Percentiles rank a stretch among this genome's conserved stretches.
These are phyloP conservation scores for Ecdyonurus torrentis DNA, from an alignment of 2,888 invertebrate genomes.

Conservation along the genomic window DNA sequence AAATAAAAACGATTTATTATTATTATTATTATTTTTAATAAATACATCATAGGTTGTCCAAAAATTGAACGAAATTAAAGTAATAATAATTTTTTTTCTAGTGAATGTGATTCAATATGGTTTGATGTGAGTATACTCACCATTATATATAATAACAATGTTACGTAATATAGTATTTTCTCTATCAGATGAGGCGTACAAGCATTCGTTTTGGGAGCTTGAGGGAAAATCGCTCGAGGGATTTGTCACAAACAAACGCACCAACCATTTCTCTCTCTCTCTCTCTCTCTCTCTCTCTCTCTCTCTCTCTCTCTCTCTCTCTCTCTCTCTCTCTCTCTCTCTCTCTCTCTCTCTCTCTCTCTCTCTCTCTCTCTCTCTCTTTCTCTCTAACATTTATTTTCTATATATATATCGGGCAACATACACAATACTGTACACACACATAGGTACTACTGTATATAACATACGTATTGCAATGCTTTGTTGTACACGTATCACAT, in stretches of 20 bases:
- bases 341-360: neutral
- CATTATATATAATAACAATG: neutral
- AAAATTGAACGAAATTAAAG: too few relatives aligned
- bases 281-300: neutral
- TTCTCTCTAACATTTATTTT: too few relatives aligned
- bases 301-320: neutral
- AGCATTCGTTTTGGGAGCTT: neutral
- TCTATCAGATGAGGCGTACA: neutral
- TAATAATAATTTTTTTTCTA: too few relatives aligned
- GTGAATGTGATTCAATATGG: too few relatives aligned
- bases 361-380: too few relatives aligned
- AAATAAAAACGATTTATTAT: too few relatives aligned
- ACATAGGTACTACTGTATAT: neutral
- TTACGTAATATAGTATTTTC: neutral
- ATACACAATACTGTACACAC: neutral
- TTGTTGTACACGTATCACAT: neutral
- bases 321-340: neutral
- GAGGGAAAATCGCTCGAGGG: neutral
- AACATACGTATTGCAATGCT: neutral
- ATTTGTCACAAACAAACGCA: neutral
- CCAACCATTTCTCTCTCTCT: slow-evolving; percentile 4
- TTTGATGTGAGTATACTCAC: too few relatives aligned
- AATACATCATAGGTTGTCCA: too few relatives aligned
- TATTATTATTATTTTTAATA: too few relatives aligned
- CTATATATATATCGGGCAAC: too few relatives aligned